Conservation (phyloP, 2,888 invertebrate genomes). For the Cataglyphis livida region DNA sequence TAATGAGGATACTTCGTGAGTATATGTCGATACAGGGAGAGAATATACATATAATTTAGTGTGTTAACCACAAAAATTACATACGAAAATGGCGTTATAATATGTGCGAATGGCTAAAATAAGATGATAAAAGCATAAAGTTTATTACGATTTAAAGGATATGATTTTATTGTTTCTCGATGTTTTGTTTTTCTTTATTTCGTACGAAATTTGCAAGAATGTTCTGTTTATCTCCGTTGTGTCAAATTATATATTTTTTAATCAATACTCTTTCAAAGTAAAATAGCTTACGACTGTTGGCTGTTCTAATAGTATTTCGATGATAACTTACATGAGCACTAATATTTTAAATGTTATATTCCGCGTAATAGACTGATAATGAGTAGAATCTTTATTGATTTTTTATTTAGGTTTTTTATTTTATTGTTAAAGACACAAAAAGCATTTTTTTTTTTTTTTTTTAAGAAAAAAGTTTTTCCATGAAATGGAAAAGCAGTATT, state of each 20-base stretch:
- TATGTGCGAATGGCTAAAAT: conserved; percentile 10
- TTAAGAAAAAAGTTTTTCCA: conserved; percentile 55
- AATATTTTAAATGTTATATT: conserved; percentile 74
- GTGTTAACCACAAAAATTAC: conserved; percentile 66
- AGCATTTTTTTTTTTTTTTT: not conserved
- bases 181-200: not conserved
- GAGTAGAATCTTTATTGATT: conserved; percentile 73
- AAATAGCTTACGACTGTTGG: not conserved
- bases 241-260: not conserved
- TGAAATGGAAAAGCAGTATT: conserved; percentile 6
- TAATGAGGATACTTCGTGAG: conserved; percentile 41
- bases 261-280: not conserved
- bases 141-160: conserved; percentile 20
- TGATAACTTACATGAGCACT: not conserved
- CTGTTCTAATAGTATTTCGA: conserved; percentile 30
- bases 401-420: conserved; percentile 10
- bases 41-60: conserved; percentile 57
- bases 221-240: conserved; percentile 12
- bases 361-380: conserved; percentile 79
- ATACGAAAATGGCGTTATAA: conserved; percentile 56
- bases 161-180: conserved; percentile 12
- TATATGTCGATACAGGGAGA: conserved; percentile 17
- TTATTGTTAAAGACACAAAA: conserved; percentile 6
- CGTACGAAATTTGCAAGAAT: not conserved
- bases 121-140: conserved; percentile 32